Base-by-base conservation (phyloP, 2,888 invertebrate genomes). In the Torymus auratus region DNA sequence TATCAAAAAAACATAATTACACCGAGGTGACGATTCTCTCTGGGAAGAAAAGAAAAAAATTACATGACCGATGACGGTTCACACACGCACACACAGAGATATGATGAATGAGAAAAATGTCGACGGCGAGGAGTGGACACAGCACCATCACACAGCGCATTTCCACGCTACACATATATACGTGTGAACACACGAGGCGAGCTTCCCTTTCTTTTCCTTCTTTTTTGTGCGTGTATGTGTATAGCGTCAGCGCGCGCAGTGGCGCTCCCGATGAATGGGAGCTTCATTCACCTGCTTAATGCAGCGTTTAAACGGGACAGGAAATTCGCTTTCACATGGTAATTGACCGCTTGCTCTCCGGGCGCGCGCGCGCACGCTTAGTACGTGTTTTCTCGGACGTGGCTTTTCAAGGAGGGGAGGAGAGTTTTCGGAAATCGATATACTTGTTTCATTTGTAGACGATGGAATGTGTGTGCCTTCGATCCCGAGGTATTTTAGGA, bases 251-350 rank as follows among this genome's bases (percentile, higher is more conserved):
- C 53, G 60, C 5, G 28, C 3, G 12, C 13, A 15, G 28, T 28
- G 28, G 28, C 28, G 28, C 28, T 28, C 23, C 13, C 62, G 62
- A 52, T 23, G 61, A 62, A 73, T 28, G 55, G 17, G 15, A 20
- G 60, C 67, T 61, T 78, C 78, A 56, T 68, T 73, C 79, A 79
- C 73, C 69, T 79, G 79, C 55, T 79, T 73, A 61, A 73, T 56
- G 68, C 73, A 23, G 12, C 68, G 55, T 55, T 78, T 61, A 60
- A 72, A 61, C 60, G 60, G 17, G n/a, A 68, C 78, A 73, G 78
- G 68, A 80, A 74, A 74, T 80, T 74, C 58, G 50, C 79, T 80
- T 80, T 80, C 69, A 79, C 73, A 64, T 69, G 73, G 55, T 74
- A 73, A 79, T 79, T 58, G 62, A 17, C 20, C 58, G 15, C n/a